A percentile compares a stretch with the other conserved stretches of the same genome.
Conservation (phyloP, 1,140 invertebrate genomes). For the Drosophila chauvacae region DNA sequence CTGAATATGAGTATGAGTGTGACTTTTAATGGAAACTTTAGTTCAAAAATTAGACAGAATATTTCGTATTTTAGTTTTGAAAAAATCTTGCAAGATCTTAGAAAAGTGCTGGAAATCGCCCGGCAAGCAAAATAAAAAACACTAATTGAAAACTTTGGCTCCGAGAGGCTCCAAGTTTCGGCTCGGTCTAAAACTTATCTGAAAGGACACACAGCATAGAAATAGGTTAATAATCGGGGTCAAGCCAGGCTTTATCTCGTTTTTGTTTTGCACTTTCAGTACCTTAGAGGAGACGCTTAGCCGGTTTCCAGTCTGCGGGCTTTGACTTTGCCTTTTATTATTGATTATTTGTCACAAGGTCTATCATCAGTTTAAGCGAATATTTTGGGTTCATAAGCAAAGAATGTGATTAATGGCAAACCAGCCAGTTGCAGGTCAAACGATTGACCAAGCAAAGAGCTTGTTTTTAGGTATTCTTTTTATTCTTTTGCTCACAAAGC, state of each 20-base stretch:
- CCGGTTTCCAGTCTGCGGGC: neutral
- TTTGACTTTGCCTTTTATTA: conserved; percentile 1
- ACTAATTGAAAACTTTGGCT: conserved; percentile 49
- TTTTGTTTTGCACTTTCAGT: neutral
- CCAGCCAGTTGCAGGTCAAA: conserved; percentile 26
- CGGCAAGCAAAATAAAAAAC: conserved; percentile 1
- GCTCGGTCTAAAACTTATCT: conserved; percentile 42
- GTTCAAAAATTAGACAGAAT: conserved; percentile 16
- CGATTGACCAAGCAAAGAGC: conserved; percentile 38
- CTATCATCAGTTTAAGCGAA: conserved; percentile 11
- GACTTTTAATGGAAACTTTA: neutral
- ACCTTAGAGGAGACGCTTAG: neutral
- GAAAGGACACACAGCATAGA: conserved; percentile 56
- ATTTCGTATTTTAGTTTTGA: neutral
- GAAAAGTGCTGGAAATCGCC: conserved; percentile 30
- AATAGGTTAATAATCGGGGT: conserved; percentile 48
- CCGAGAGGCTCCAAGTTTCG: conserved; percentile 50
- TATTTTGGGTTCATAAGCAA: conserved; percentile 25
- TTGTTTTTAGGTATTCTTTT: conserved; percentile 18
- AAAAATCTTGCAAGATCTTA: neutral
- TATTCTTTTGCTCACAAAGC: conserved; percentile 10
- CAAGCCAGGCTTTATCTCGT: neutral
- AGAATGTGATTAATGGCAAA: conserved; percentile 10
- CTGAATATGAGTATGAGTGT: neutral
- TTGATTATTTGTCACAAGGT: conserved; percentile 3